A percentile compares a stretch with the other conserved stretches of the same genome.
Evolutionary conservation across 2,113 vertebrate species (phyloP).

Genomic region (Delphinapterus leucas): DNA sequence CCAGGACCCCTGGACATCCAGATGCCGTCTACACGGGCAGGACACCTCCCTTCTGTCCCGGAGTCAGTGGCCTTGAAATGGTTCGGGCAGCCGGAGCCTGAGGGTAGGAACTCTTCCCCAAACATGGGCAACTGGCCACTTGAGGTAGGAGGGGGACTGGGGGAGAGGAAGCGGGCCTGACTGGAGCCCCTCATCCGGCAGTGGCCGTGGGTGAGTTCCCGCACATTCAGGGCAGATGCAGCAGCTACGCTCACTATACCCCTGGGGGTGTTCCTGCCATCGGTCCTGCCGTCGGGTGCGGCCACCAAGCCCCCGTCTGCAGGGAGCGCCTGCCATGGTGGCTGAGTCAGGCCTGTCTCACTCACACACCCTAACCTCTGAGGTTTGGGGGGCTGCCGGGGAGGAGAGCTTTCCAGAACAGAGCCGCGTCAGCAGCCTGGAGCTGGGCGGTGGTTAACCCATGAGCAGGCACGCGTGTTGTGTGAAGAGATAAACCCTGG

Average conservation of each 20-base stretch:
- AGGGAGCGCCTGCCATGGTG: too few relatives aligned
- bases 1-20: neutral
- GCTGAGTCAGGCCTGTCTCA: neutral
- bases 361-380: neutral
- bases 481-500: neutral
- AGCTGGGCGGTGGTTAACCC: neutral
- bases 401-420: neutral
- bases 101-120: neutral
- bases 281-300: too few relatives aligned
- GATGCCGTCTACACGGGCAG: fast-evolving
- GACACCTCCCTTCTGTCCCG: fast-evolving
- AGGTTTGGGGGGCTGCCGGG: neutral
- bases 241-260: neutral
- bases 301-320: fast-evolving
- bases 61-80: neutral
- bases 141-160: neutral
- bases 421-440: neutral
- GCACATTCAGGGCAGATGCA: neutral
- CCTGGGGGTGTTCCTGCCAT: neutral
- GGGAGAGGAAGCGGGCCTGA: neutral
- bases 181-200: fast-evolving
- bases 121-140: neutral
- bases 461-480: neutral
- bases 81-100: neutral
- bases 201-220: neutral